Conservation (phyloP, 1,140 invertebrate genomes). For the Drosophila fuyamai region DNA sequence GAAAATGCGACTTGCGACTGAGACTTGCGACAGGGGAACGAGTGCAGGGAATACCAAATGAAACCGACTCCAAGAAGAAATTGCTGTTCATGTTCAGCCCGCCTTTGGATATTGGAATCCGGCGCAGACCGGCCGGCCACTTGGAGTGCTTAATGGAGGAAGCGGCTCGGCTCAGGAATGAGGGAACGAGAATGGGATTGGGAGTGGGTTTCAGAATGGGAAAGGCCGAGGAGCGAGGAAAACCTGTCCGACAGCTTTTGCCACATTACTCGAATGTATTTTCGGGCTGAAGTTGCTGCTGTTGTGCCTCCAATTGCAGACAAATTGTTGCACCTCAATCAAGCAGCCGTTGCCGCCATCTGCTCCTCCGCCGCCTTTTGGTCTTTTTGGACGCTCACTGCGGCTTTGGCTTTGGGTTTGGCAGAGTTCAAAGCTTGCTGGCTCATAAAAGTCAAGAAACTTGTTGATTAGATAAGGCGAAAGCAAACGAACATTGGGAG, state of each 20-base stretch:
- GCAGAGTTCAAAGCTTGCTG: conserved; percentile 45
- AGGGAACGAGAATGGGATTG: conserved; percentile 23
- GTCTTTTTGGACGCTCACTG: not conserved
- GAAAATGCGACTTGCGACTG: conserved; percentile 28
- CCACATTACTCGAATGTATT: conserved; percentile 62
- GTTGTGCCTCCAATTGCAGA: conserved; percentile 66
- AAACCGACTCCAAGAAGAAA: conserved; percentile 70
- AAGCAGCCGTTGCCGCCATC: conserved; percentile 59
- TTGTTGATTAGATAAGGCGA: conserved; percentile 77
- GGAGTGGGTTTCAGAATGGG: conserved; percentile 33
- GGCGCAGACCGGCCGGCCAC: conserved; percentile 60
- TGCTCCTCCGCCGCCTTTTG: conserved; percentile 19
- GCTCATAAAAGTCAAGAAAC: conserved; percentile 67
- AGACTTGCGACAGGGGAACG: conserved; percentile 23
- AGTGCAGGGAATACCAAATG: conserved; percentile 46
- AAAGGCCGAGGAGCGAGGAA: conserved; percentile 18
- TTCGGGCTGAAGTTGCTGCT: conserved; percentile 30
- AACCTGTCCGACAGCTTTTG: conserved; percentile 71
- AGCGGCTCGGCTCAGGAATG: conserved; percentile 15
- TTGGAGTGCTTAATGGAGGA: conserved; percentile 43
- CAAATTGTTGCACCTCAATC: conserved; percentile 81
- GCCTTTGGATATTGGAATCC: conserved; percentile 28
- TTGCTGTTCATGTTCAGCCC: conserved; percentile 66
- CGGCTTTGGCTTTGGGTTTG: conserved; percentile 3
- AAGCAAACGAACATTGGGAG: conserved; percentile 35